Percentiles rank a stretch among this genome's conserved stretches.
phyloP scores from a whole-genome alignment of 2,888 invertebrate genomes.

The Clivina fossor region DNA sequence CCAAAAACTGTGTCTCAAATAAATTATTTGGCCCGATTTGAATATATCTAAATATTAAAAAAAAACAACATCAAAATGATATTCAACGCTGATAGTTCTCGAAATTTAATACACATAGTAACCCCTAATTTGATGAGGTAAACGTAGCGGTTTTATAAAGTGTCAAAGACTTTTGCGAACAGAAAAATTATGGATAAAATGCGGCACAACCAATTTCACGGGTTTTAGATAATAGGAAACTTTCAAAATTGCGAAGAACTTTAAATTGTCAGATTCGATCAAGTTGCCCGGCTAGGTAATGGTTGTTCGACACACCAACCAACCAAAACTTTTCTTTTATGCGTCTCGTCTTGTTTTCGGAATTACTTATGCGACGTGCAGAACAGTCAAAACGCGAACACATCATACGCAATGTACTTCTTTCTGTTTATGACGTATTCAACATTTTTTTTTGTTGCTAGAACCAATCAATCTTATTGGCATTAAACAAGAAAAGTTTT shows the following conservation, averaged over 20 bases:
- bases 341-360: not conserved
- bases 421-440: not conserved
- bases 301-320: slow-evolving; percentile 26
- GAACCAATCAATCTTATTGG: not conserved
- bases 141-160: too few relatives aligned
- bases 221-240: slow-evolving; percentile 34
- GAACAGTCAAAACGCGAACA: slow-evolving; percentile 8
- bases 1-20: too few relatives aligned
- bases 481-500: too few relatives aligned
- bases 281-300: slow-evolving; percentile 24
- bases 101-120: too few relatives aligned
- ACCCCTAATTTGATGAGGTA: too few relatives aligned
- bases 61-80: too few relatives aligned
- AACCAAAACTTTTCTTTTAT: slow-evolving; percentile 13
- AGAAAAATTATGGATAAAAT: slow-evolving; percentile 33
- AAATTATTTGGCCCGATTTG: too few relatives aligned
- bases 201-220: slow-evolving; percentile 31
- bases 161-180: too few relatives aligned
- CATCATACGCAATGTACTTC: not conserved
- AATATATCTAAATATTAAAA: too few relatives aligned
- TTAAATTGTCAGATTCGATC: slow-evolving; percentile 34
- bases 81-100: too few relatives aligned
- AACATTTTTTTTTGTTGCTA: not conserved
- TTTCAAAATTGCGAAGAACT: slow-evolving; percentile 27
- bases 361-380: slow-evolving; percentile 21